Evolutionary conservation across 2,113 vertebrate species (phyloP).

Genomic region (western clawed frog (Xenopus tropicalis)): DNA sequence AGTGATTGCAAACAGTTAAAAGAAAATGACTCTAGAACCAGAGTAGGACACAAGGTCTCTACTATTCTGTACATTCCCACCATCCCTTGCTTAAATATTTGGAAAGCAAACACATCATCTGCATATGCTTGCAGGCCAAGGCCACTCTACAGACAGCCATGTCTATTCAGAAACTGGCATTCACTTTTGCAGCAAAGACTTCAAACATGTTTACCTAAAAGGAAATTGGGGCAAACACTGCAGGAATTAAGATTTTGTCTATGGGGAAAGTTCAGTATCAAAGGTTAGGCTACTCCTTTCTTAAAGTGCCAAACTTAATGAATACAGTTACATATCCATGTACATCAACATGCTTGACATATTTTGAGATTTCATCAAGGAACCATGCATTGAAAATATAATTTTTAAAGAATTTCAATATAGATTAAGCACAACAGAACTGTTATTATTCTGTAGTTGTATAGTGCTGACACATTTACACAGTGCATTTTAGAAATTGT

Average conservation of each 20-base stretch:
- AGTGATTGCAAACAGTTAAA: conserved; percentile 2
- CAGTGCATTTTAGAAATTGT: too few species aligned
- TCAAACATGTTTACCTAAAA: conserved; percentile 24
- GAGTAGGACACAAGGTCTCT: conserved; percentile 11
- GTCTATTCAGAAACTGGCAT: conserved; percentile 21
- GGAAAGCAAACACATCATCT: conserved; percentile 38
- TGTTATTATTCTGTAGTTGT: too few species aligned
- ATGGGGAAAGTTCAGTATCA: conserved; percentile 11
- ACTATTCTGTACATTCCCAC: conserved; percentile 33
- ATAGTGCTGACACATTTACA: too few species aligned
- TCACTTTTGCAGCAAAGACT: conserved; percentile 22
- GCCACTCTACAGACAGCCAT: conserved; percentile 24
- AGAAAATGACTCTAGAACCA: neutral
- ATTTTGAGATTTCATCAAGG: too few species aligned
- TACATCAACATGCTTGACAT: too few species aligned
- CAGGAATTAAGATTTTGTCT: conserved; percentile 22
- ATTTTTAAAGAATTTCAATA: too few species aligned
- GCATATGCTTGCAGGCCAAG: conserved; percentile 16
- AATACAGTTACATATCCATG: too few species aligned
- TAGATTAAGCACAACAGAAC: too few species aligned
- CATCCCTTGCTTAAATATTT: conserved; percentile 29
- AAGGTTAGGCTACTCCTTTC: neutral
- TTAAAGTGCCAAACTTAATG: too few species aligned
- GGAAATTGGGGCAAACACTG: conserved; percentile 10
- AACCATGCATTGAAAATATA: too few species aligned